Conservation (phyloP, 2,797 vertebrate species). For the Spinibarbus caldwelli region DNA sequence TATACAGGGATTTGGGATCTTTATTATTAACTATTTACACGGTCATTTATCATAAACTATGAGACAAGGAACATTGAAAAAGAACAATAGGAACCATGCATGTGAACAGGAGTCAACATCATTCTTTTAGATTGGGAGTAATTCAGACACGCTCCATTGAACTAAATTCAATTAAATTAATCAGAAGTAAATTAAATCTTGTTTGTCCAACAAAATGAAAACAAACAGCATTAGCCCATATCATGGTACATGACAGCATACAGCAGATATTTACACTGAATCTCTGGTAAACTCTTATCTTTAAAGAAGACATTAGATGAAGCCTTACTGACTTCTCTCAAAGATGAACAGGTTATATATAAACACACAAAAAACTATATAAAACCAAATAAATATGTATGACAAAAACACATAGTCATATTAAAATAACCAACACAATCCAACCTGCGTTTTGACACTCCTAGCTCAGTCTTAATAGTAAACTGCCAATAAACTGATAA, state of each 20-base stretch:
- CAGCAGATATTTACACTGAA: neutral
- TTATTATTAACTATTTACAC: neutral
- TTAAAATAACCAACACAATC: neutral
- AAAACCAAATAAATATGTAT: neutral
- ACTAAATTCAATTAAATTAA: neutral
- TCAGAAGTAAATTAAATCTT: neutral
- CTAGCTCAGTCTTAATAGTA: neutral
- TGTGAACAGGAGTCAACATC: too few relatives aligned
- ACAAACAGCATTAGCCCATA: neutral
- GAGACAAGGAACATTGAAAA: neutral
- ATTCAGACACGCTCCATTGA: neutral
- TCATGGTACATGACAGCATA: neutral
- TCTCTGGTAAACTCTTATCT: neutral
- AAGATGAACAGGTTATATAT: neutral
- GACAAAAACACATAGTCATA: neutral
- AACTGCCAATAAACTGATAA: neutral
- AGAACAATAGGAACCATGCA: neutral
- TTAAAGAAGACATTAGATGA: neutral
- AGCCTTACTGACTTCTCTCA: neutral
- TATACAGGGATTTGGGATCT: neutral
- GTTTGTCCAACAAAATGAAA: conserved; percentile 1
- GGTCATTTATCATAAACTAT: neutral
- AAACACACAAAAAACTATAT: neutral
- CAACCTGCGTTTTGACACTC: neutral
- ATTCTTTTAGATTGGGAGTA: neutral